Percentiles rank a stretch among this genome's conserved stretches.
Conservation (phyloP, 2,888 invertebrate genomes). For the Parascotia fuliginaria region DNA sequence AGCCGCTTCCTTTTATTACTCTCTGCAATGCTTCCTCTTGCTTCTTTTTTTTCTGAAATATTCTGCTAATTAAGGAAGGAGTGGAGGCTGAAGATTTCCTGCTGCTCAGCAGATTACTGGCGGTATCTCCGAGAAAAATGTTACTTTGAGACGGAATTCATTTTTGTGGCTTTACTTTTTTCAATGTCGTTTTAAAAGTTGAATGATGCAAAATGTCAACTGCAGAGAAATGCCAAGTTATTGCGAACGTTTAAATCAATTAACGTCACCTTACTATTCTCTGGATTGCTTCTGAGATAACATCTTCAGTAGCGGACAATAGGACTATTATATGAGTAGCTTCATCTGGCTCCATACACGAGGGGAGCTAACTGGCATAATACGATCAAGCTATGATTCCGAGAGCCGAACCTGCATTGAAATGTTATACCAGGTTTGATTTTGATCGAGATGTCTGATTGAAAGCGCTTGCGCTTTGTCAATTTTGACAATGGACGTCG, state of each 20-base stretch:
- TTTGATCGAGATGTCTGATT: slow-evolving; percentile 58
- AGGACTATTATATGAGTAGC: slow-evolving; percentile 68
- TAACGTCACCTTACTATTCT: slow-evolving; percentile 55
- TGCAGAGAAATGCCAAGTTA: slow-evolving; percentile 19
- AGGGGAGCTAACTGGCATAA: slow-evolving; percentile 57
- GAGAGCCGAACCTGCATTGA: slow-evolving; percentile 62
- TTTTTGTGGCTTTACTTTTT: slow-evolving; percentile 68
- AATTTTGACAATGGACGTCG: slow-evolving; percentile 45
- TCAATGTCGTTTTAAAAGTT: slow-evolving; percentile 54
- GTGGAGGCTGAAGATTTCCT: slow-evolving; percentile 80
- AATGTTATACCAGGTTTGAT: slow-evolving; percentile 67
- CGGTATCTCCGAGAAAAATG: slow-evolving; percentile 73
- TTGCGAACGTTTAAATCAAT: slow-evolving; percentile 53
- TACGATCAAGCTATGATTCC: slow-evolving; percentile 61
- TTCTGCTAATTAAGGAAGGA: slow-evolving; percentile 82
- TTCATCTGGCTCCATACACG: slow-evolving; percentile 58
- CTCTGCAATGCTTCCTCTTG: slow-evolving; percentile 72
- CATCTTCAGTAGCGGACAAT: slow-evolving; percentile 69
- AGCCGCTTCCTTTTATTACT: slow-evolving; percentile 73
- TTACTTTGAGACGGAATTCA: slow-evolving; percentile 62
- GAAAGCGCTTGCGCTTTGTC: slow-evolving; percentile 58
- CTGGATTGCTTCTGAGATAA: slow-evolving; percentile 64
- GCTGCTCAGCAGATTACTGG: slow-evolving; percentile 77
- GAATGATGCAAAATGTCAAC: slow-evolving; percentile 31
- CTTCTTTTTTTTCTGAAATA: slow-evolving; percentile 76